Percentiles rank a stretch among this genome's conserved stretches.
These are phyloP conservation scores for Dendrolimus pini DNA, from an alignment of 2,888 invertebrate species.

Conservation along the genomic window DNA sequence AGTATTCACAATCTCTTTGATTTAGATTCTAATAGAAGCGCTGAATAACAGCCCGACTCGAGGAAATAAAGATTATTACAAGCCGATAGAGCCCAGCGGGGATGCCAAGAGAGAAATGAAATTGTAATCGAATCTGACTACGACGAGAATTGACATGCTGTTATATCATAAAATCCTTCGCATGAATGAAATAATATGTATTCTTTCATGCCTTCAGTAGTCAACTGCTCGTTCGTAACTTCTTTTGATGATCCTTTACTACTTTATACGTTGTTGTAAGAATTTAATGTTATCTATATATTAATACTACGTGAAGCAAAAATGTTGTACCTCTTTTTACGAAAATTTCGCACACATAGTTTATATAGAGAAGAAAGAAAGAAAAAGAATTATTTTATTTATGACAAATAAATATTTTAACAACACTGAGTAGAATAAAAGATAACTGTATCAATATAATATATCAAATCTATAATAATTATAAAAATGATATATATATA, in stretches of 20 bases:
- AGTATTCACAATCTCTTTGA: not conserved
- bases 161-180: slow-evolving; percentile 7
- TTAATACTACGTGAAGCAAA: no score
- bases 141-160: slow-evolving; percentile 4
- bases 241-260: not conserved
- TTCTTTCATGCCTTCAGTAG: not conserved
- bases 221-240: not conserved
- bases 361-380: no score
- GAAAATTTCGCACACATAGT: no score
- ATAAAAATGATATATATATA: no score
- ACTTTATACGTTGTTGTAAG: no score
- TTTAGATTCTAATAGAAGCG: not conserved
- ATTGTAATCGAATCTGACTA: slow-evolving; percentile 8
- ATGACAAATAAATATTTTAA: no score
- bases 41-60: slow-evolving; percentile 11
- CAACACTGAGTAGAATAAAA: no score
- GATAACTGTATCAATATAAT: no score
- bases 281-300: no score
- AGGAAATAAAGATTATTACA: slow-evolving; percentile 8
- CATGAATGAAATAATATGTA: slow-evolving; percentile 7
- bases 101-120: slow-evolving; percentile 9
- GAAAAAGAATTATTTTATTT: no score
- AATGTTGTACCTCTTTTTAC: no score
- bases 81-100: slow-evolving; percentile 6
- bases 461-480: no score